These are phyloP conservation scores for Halichoeres trimaculatus DNA, from an alignment of 2,113 vertebrate species.

Conservation along the genomic window DNA sequence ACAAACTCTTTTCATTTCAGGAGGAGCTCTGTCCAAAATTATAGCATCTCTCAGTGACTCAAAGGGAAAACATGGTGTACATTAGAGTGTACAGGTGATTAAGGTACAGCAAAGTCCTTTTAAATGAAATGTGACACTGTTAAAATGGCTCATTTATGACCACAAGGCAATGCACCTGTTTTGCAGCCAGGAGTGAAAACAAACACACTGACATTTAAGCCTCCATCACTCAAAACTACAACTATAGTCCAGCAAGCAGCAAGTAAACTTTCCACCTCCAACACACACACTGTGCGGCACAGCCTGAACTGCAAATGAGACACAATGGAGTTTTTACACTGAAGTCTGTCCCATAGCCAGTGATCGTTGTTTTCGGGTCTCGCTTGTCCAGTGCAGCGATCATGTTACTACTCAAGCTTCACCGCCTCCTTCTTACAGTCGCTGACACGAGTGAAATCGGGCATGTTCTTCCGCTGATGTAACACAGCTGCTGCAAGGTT, in stretches of 20 bases:
- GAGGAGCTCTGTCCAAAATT: neutral
- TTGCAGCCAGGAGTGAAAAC: neutral
- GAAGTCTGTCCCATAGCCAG: neutral
- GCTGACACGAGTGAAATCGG: constrained; percentile 34
- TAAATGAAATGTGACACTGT: constrained; percentile 32
- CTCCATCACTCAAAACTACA: neutral
- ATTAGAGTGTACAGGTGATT: constrained; percentile 1
- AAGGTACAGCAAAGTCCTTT: constrained; percentile 9
- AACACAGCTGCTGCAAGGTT: constrained; percentile 32
- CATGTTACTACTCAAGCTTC: constrained; percentile 8
- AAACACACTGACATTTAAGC: constrained; percentile 5
- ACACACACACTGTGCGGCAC: neutral
- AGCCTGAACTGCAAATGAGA: neutral
- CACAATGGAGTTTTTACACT: neutral
- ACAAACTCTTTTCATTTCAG: neutral
- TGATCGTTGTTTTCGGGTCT: constrained; percentile 9
- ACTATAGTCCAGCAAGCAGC: neutral
- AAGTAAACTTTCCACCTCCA: neutral
- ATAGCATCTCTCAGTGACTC: constrained; percentile 13
- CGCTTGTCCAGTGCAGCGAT: constrained; percentile 13
- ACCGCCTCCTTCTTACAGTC: constrained; percentile 9
- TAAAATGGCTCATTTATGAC: constrained; percentile 22
- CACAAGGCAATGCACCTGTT: constrained; percentile 10
- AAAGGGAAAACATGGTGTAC: neutral
- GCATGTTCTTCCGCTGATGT: constrained; percentile 35